phyloP scores from a whole-genome alignment of 2,113 vertebrate genomes.

The Cyrtonyx montezumae region DNA sequence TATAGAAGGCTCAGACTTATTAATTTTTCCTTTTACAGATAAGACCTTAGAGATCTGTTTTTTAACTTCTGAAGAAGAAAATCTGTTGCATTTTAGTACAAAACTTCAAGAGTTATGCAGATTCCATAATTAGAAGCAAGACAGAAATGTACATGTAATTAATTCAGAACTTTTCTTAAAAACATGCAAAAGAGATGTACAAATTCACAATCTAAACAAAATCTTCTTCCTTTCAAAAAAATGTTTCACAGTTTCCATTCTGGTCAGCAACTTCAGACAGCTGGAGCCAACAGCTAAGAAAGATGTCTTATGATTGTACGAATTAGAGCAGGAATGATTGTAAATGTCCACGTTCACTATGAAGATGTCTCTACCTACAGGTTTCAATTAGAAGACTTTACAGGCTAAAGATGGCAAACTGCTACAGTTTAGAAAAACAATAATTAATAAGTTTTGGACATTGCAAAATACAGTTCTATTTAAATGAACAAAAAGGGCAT shows the following conservation, averaged over 20 bases:
- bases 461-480: not conserved
- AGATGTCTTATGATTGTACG: constrained; percentile 10
- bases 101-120: not conserved
- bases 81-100: not conserved
- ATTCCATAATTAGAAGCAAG: not conserved
- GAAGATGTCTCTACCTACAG: constrained; percentile 12
- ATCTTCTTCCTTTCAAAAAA: not conserved
- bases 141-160: not conserved
- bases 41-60: not conserved
- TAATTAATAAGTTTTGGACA: constrained; percentile 37
- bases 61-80: not conserved
- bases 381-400: constrained; percentile 27
- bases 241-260: not conserved
- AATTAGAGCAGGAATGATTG: constrained; percentile 35
- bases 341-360: constrained; percentile 17
- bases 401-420: constrained; percentile 17
- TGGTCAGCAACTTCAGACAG: constrained; percentile 20
- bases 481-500: not conserved
- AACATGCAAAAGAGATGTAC: not conserved
- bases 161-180: constrained; percentile 17
- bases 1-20: not conserved
- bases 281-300: constrained; percentile 32
- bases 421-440: constrained; percentile 25
- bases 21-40: not conserved
- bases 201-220: constrained; percentile 26